Conservation (phyloP, 1,140 invertebrate genomes). For the Drosophila suzukii region DNA sequence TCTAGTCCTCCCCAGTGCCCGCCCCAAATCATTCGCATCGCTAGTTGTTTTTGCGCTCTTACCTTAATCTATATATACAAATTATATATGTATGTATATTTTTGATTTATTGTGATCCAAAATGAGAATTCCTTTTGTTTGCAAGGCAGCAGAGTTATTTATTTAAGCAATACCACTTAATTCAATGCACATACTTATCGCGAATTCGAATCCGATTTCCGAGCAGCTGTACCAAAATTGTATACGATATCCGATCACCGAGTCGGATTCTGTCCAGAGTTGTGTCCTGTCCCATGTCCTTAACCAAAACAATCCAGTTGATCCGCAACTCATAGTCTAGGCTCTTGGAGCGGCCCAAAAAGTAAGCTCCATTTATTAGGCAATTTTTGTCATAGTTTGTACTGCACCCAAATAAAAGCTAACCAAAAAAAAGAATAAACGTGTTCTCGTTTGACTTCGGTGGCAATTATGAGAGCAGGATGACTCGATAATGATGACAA, state of each 20-base stretch:
- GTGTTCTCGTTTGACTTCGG: background rate
- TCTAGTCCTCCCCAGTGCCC: slow-evolving; percentile 53
- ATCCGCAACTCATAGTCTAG: slow-evolving; percentile 8
- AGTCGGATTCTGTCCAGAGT: slow-evolving; percentile 15
- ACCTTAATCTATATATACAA: background rate
- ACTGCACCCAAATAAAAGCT: slow-evolving; percentile 46
- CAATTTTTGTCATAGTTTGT: slow-evolving; percentile 43
- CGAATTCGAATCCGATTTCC: slow-evolving; percentile 8
- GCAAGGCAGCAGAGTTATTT: slow-evolving; percentile 50
- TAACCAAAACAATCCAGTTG: slow-evolving; percentile 1
- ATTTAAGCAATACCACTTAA: slow-evolving; percentile 28
- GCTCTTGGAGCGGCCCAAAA: slow-evolving; percentile 18
- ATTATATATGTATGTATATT: background rate
- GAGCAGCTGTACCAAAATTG: slow-evolving; percentile 45
- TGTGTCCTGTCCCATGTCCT: slow-evolving; percentile 14
- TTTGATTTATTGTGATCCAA: slow-evolving; percentile 12
- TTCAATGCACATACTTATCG: slow-evolving; percentile 18
- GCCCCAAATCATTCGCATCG: slow-evolving; percentile 27
- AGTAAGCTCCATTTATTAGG: slow-evolving; percentile 34
- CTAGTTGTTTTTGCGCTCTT: slow-evolving; percentile 7
- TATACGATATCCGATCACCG: slow-evolving; percentile 26
- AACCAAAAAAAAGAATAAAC: slow-evolving; percentile 13
- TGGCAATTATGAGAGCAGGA: background rate
- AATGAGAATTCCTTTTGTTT: slow-evolving; percentile 40
- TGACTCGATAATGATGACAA: background rate